phyloP scores from a whole-genome alignment of 2,888 invertebrate species.

The Synergus itoensis region DNA sequence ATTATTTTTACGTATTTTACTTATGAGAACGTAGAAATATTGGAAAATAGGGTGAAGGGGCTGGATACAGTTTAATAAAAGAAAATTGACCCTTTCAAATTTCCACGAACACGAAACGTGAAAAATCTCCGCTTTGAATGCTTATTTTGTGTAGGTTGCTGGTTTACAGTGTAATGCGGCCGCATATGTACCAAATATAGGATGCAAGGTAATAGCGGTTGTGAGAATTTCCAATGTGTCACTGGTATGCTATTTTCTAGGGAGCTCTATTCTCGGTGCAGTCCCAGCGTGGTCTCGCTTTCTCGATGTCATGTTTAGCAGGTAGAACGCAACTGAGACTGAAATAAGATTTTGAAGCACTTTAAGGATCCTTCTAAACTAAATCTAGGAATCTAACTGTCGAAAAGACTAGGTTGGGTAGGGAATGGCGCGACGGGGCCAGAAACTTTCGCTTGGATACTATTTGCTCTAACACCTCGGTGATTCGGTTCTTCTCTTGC shows the following conservation, averaged over 20 bases:
- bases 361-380: constrained; percentile 3
- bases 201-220: constrained; percentile 8
- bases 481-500: constrained; percentile 45
- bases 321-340: constrained; percentile 5
- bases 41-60: too few species aligned
- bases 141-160: not conserved
- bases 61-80: too few species aligned
- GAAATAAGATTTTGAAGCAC: not conserved
- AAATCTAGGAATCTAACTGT: constrained; percentile 3
- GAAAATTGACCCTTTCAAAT: too few species aligned
- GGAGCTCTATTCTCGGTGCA: constrained; percentile 12
- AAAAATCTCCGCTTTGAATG: too few species aligned
- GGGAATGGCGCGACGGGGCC: constrained; percentile 47
- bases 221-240: constrained; percentile 12
- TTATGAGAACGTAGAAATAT: too few species aligned
- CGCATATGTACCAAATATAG: constrained; percentile 9
- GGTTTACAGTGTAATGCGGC: not conserved
- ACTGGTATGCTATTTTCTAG: constrained; percentile 15
- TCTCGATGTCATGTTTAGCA: constrained; percentile 5
- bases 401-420: not conserved
- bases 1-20: too few species aligned
- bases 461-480: constrained; percentile 70
- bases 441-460: constrained; percentile 63
- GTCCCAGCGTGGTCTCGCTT: not conserved
- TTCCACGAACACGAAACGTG: too few species aligned